Percentiles rank a stretch among this genome's conserved stretches.
phyloP scores from a whole-genome alignment of 2,888 invertebrate species.

The Opisthograptis luteolata region DNA sequence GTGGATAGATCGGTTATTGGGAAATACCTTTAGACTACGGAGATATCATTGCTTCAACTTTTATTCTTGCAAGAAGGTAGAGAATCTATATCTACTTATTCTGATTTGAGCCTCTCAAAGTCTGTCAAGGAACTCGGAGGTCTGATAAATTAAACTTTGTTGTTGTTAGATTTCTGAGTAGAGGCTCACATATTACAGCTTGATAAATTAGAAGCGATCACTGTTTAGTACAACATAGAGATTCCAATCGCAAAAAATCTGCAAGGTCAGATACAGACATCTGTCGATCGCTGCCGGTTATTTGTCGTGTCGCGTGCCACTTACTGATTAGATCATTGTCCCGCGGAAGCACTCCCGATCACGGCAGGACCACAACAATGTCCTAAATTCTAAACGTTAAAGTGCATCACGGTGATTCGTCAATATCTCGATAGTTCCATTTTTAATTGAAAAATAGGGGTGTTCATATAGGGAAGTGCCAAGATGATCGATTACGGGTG shows the following conservation, averaged over 20 bases:
- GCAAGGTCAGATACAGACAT: constrained; percentile 47
- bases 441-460: constrained; percentile 66
- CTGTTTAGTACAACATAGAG: too few species aligned
- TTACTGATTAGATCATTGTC: constrained; percentile 65
- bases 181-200: too few species aligned
- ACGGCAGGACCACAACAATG: constrained; percentile 12
- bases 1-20: too few species aligned
- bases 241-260: constrained; percentile 10
- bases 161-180: background rate
- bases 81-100: too few species aligned
- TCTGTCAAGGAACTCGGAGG: too few species aligned
- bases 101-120: too few species aligned
- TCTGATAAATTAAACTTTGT: background rate
- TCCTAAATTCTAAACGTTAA: constrained; percentile 13
- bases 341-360: constrained; percentile 48
- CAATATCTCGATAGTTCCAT: constrained; percentile 66
- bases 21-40: too few species aligned
- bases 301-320: constrained; percentile 68
- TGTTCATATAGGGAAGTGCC: constrained; percentile 54
- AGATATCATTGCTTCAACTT: too few species aligned
- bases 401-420: constrained; percentile 66
- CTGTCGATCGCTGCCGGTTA: constrained; percentile 66
- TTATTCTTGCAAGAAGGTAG: too few species aligned
- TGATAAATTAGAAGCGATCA: too few species aligned
- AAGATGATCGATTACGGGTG: constrained; percentile 54